Evolutionary conservation across 2,113 vertebrate species (phyloP).

Genomic region (Triplophysa rosa): DNA sequence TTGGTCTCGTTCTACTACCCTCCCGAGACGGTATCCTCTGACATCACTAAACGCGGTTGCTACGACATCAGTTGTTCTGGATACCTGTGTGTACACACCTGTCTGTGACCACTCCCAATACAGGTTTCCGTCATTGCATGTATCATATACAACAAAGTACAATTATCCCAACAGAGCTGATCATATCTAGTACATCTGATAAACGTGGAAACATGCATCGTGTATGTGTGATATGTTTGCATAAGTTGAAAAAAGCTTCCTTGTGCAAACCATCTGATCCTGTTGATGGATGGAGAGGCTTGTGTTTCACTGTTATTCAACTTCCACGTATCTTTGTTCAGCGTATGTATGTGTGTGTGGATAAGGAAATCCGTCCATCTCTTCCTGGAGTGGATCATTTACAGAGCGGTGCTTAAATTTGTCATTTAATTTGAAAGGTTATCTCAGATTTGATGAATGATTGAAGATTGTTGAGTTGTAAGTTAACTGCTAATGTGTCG

Average conservation of each 20-base stretch:
- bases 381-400: constrained; percentile 40
- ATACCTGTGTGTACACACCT: constrained; percentile 28
- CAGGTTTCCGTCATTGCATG: constrained; percentile 8
- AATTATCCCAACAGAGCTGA: not conserved
- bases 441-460: constrained; percentile 29
- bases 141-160: not conserved
- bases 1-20: constrained; percentile 1
- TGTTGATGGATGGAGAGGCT: not conserved
- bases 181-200: not conserved
- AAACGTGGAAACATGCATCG: not conserved
- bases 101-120: constrained; percentile 25
- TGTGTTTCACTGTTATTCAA: not conserved
- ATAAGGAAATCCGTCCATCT: constrained; percentile 36
- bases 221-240: not conserved
- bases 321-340: constrained; percentile 9
- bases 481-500: not conserved
- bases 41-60: constrained; percentile 24
- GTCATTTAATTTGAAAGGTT: constrained; percentile 14
- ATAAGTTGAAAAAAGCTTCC: constrained; percentile 1
- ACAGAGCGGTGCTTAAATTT: not conserved
- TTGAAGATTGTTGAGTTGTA: not conserved
- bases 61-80: constrained; percentile 41
- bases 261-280: not conserved
- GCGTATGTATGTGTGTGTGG: not conserved
- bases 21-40: constrained; percentile 17